phyloP scores from a whole-genome alignment of 2,888 invertebrate species.

The Onchidella celtica region DNA sequence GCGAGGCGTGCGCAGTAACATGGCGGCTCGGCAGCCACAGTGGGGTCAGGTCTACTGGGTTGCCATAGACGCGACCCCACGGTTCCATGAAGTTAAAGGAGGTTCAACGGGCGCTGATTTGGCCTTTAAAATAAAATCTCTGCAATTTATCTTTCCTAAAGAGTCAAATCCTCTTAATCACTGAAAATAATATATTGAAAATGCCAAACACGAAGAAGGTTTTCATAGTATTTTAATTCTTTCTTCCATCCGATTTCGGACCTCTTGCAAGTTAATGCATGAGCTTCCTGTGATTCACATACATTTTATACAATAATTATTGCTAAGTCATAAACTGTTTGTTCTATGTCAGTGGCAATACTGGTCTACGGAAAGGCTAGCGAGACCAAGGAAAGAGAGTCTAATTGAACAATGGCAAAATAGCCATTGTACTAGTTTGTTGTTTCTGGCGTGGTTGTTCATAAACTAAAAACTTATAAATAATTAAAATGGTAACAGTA shows the following conservation, averaged over 20 bases:
- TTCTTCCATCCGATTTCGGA: not conserved
- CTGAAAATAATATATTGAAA: not conserved
- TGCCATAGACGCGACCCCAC: not conserved
- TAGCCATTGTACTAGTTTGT: not conserved
- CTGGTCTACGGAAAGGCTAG: not conserved
- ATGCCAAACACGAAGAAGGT: not conserved
- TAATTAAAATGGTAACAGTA: not conserved
- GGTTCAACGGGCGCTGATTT: not conserved
- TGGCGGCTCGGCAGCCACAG: not conserved
- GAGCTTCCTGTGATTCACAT: not conserved
- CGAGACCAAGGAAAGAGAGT: not conserved
- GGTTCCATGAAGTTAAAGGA: not conserved
- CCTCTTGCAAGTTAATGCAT: not conserved
- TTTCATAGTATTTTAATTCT: not conserved
- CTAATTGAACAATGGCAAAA: not conserved
- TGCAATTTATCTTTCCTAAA: not conserved
- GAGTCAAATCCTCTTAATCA: not conserved
- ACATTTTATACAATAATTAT: not conserved
- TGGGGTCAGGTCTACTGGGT: not conserved
- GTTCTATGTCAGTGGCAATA: not conserved
- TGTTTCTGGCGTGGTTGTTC: not conserved
- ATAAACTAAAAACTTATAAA: not conserved
- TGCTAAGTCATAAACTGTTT: not conserved
- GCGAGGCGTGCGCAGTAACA: not conserved
- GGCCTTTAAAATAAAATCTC: not conserved